Conservation (phyloP, 92 coral and sea anemone species). For the Bergia sp. region DNA sequence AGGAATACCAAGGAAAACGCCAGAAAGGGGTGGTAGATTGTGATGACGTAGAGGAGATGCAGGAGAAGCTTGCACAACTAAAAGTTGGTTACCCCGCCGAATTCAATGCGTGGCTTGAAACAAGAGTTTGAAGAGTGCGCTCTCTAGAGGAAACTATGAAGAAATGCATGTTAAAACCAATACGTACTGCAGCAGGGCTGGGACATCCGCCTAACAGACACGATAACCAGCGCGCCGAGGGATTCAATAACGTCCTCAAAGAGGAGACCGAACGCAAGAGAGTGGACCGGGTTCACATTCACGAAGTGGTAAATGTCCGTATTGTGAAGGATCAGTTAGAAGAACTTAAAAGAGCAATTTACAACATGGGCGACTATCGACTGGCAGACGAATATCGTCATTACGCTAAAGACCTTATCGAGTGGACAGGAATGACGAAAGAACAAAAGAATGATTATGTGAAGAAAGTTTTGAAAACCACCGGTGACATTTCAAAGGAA, state of each 20-base stretch:
- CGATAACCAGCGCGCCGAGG: constrained; percentile 29
- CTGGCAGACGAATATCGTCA: constrained; percentile 32
- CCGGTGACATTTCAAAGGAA: background rate
- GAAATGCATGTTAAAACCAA: constrained; percentile 24
- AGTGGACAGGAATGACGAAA: constrained; percentile 34
- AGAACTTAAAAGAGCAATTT: constrained; percentile 37
- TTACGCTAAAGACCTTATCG: constrained; percentile 1
- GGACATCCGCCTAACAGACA: constrained; percentile 21
- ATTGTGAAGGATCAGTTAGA: constrained; percentile 28
- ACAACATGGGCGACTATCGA: constrained; percentile 45
- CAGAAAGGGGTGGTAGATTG: constrained; percentile 20
- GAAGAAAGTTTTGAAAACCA: constrained; percentile 27
- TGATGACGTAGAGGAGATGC: constrained; percentile 19
- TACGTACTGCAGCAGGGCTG: constrained; percentile 26
- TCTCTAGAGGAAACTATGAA: constrained; percentile 21
- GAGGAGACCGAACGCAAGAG: constrained; percentile 18
- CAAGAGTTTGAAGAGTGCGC: constrained; percentile 19
- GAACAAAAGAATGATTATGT: background rate
- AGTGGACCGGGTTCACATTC: background rate
- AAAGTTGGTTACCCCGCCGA: constrained; percentile 2
- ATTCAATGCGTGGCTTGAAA: constrained; percentile 1
- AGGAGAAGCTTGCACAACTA: constrained; percentile 16
- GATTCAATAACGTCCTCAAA: constrained; percentile 19
- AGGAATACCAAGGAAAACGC: constrained; percentile 18
- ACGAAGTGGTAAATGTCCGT: constrained; percentile 34